Evolutionary conservation across 2,113 vertebrate species (phyloP), one percentile per base, ranked within the genome.

Genomic region (Terrapene triunguis): DNA sequence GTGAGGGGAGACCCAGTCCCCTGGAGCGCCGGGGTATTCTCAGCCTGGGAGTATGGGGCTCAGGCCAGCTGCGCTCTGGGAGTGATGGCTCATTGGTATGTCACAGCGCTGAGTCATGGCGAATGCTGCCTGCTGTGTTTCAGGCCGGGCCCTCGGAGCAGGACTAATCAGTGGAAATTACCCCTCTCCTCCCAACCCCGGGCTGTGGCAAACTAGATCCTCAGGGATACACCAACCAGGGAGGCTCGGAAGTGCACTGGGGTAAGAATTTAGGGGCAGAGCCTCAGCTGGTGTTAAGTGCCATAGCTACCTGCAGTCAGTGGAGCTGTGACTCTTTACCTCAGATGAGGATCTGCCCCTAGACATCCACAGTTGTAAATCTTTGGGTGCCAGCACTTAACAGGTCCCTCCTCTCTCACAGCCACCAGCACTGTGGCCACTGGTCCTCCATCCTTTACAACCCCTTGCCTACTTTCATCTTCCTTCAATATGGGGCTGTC

Each of bases 171-270:
- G 35, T 9, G 8, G 69, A 38, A 72, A 38, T 21, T 3, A 21
- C 17, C 69, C n/a, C n/a, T 72, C 32, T 32, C n/a, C n/a, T 72
- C 35, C 7, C 69, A 72, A 19, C 21, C 17, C n/a, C 35, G 10
- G 32, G 14, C 17, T 2, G 0, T 8, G 19, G n/a, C 69, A 38
- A 38, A 38, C n/a, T 21, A 21, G 2, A 17, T 38, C 69, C n/a
- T 38, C n/a, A 21, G n/a, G 4, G 19, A 10, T 21, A 19, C 10
- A 42, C 16, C 69, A 72, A 38, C 7, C 21, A 17, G 4, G 27
- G 69, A 13, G n/a, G n/a, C 17, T 38, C 19, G 5, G n/a, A 22
- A 22, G 69, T 21, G 3, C n/a, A 72, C 5, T 10, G 19, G n/a
- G 65, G n/a, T 72, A 21, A 22, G 69, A 72, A 42, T 69, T 35